Conservation (phyloP, 2,113 vertebrate species). For the Felis chaus region DNA sequence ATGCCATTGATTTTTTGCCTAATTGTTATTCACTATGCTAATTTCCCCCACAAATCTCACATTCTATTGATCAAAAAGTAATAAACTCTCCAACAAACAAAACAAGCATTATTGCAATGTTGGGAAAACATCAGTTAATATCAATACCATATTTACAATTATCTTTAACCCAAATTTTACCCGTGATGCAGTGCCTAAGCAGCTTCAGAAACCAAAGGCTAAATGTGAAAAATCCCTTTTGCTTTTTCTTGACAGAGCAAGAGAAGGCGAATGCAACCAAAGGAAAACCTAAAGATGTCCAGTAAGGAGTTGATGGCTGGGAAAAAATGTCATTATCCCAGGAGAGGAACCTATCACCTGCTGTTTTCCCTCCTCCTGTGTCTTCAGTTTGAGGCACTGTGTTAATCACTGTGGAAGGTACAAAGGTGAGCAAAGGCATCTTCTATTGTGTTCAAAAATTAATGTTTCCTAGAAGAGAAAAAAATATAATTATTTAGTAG, state of each 20-base stretch:
- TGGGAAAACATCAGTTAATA: constrained; percentile 95
- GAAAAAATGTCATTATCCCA: constrained; percentile 50
- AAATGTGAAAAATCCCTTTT: constrained; percentile 54
- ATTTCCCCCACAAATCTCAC: constrained; percentile 95
- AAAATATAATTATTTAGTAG: neutral
- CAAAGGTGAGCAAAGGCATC: neutral
- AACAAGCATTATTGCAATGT: constrained; percentile 95
- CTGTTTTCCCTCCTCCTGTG: neutral
- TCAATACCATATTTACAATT: constrained; percentile 93
- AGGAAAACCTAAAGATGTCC: constrained; percentile 60
- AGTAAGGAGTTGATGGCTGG: neutral
- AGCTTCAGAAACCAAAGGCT: constrained; percentile 79
- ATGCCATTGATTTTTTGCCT: constrained; percentile 94
- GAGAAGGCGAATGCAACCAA: constrained; percentile 45
- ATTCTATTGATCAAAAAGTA: constrained; percentile 94
- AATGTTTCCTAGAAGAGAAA: neutral
- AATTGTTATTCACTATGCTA: constrained; percentile 97
- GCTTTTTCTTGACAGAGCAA: constrained; percentile 65
- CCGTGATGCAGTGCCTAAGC: constrained; percentile 83
- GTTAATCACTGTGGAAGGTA: neutral
- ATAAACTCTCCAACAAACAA: constrained; percentile 94
- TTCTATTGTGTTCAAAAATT: neutral
- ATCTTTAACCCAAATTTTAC: constrained; percentile 92
- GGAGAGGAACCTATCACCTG: neutral
- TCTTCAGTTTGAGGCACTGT: neutral